A percentile compares a stretch with the other conserved stretches of the same genome.
Evolutionary conservation across 2,113 vertebrate species (phyloP).

Genomic region (Empidonax traillii): DNA sequence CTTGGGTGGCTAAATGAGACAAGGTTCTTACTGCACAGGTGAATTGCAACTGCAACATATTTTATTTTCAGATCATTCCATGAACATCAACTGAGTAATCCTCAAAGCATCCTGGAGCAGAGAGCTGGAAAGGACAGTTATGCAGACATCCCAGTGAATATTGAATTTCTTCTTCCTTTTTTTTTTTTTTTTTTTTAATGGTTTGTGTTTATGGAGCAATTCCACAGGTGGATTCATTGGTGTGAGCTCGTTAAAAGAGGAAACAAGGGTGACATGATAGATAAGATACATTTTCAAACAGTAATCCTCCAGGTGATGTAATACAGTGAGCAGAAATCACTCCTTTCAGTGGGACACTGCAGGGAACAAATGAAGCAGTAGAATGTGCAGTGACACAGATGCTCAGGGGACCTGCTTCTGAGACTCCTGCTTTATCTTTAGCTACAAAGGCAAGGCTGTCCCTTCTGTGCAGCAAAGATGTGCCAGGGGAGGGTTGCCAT

Average conservation of each 20-base stretch:
- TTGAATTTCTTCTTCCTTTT: neutral
- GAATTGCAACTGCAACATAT: neutral
- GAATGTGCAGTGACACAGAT: neutral
- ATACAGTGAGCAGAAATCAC: neutral
- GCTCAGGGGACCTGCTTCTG: neutral
- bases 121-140: neutral
- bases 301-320: neutral
- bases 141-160: neutral
- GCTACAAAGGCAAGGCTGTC: neutral
- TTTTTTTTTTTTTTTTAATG: accelerated
- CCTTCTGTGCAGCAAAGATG: neutral
- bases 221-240: neutral
- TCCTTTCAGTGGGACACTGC: neutral
- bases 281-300: neutral
- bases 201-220: neutral
- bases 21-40: neutral
- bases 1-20: neutral
- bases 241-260: neutral
- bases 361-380: neutral
- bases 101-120: neutral
- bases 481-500: conserved; percentile 1
- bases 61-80: neutral
- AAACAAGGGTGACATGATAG: neutral
- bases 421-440: neutral
- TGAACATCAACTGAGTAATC: neutral